Evolutionary conservation across 2,797 vertebrate species (phyloP), one percentile per base, ranked within the genome.

Genomic region (Poliocrania exsul): DNA sequence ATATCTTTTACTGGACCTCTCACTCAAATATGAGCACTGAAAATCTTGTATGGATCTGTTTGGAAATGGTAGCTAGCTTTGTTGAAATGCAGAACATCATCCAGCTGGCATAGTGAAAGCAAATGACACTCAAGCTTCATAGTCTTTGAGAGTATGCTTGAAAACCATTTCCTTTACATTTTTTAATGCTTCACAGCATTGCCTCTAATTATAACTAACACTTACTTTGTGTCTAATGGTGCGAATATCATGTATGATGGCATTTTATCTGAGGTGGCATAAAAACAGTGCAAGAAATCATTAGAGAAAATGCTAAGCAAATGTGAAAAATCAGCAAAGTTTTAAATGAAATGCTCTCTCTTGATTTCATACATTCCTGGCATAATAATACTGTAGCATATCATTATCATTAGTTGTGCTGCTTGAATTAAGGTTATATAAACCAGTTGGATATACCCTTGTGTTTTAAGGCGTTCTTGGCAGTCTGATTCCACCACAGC

Each of bases 261-360:
- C 73, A 86, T 85, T 97, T 97, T 93, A 96, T 97, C 92, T 93
- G 86, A 97, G 88, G 66, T 96, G 91, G 79, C 96, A 97, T 95
- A 95, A 97, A 97, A 97, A 79, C 53, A 81, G 93, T 86, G 82
- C 54, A 95, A 97, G 94, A 96, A 97, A 97, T 97, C 95, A 96
- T 98, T 97, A 96, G 86, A 83, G 94, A 96, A 96, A 97, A 96
- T 82, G 95, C 85, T 98, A 97, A 95, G 95, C 94, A 97, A 98
- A 97, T 97, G 86, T 97, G 96, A 98, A 97, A 97, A 97, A 98
- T 98, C 97, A 98, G 97, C 97, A 97, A 97, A 97, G 96, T 97
- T 97, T 97, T 94, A 95, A 96, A 96, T 46, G 80, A 97, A 97
- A 96, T 91, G 82, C 91, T 95, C 84, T 95, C 93, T 81, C 93